Evolutionary conservation across 2,888 invertebrate species (phyloP).

Genomic region (Chymomyza fuscimana): DNA sequence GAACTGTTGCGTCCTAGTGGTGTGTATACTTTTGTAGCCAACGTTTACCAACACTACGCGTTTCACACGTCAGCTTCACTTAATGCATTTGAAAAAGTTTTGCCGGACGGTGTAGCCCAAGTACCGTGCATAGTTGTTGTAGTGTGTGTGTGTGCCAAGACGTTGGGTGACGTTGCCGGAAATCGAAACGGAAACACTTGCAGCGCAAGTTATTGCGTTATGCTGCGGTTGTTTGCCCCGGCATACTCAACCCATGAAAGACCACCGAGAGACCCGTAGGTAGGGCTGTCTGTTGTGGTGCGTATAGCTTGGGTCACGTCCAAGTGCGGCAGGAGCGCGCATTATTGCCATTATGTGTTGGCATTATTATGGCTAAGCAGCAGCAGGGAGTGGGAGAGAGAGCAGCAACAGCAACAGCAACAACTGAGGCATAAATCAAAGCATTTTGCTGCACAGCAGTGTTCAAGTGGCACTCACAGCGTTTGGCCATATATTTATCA

Average conservation of each 20-base stretch:
- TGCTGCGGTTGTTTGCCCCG: slow-evolving; percentile 60
- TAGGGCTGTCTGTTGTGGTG: not conserved
- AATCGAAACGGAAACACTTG: slow-evolving; percentile 71
- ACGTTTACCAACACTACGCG: not conserved
- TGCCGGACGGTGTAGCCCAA: slow-evolving; percentile 24
- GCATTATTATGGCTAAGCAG: slow-evolving; percentile 40
- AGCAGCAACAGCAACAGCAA: not conserved
- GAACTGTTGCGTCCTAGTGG: not conserved
- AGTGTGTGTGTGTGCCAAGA: not conserved
- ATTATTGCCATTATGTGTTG: slow-evolving; percentile 20
- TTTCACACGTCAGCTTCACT: slow-evolving; percentile 37
- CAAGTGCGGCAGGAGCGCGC: not conserved
- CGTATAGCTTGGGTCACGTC: not conserved
- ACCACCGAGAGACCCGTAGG: not conserved
- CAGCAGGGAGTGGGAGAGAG: too few relatives aligned
- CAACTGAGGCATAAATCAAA: slow-evolving; percentile 55
- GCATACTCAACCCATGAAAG: slow-evolving; percentile 26
- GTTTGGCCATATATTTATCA: not conserved
- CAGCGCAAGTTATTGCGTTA: slow-evolving; percentile 56
- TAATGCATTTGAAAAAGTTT: slow-evolving; percentile 69
- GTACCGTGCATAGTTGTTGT: not conserved
- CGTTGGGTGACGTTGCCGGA: slow-evolving; percentile 53
- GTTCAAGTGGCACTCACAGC: not conserved
- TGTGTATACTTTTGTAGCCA: not conserved
- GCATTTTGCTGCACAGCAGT: slow-evolving; percentile 7